phyloP scores from a whole-genome alignment of 2,888 invertebrate genomes.

The Dromius quadrimaculatus region DNA sequence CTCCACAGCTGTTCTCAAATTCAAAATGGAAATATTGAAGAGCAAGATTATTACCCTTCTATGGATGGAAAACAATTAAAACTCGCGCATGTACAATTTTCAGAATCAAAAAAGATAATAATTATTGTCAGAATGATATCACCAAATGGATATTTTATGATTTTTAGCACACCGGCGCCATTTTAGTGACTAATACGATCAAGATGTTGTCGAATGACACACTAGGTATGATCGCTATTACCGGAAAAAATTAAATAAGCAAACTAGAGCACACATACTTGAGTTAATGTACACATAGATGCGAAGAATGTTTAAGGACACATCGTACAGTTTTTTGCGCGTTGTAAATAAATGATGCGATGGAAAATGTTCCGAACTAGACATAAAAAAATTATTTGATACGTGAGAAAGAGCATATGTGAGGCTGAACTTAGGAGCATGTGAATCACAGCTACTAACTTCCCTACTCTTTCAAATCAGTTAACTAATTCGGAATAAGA shows the following conservation, averaged over 20 bases:
- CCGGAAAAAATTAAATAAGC: slow-evolving; percentile 15
- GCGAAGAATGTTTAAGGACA: slow-evolving; percentile 22
- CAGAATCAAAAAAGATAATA: too few species aligned
- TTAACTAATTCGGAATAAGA: too few species aligned
- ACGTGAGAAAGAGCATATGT: slow-evolving; percentile 28
- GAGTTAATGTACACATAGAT: too few species aligned
- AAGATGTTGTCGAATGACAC: background rate
- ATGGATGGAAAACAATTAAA: too few species aligned
- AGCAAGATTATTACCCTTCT: too few species aligned
- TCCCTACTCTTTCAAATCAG: too few species aligned
- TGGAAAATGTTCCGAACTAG: slow-evolving; percentile 18
- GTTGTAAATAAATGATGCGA: slow-evolving; percentile 23
- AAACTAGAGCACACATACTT: slow-evolving; percentile 2
- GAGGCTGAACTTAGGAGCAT: slow-evolving; percentile 12
- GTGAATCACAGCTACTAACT: too few species aligned
- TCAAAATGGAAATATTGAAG: too few species aligned
- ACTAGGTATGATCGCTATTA: slow-evolving; percentile 10
- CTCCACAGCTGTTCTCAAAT: background rate
- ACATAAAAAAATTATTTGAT: slow-evolving; percentile 12
- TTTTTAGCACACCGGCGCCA: background rate
- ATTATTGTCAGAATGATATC: too few species aligned
- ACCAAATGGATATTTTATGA: too few species aligned
- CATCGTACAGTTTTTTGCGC: slow-evolving; percentile 18
- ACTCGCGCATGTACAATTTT: too few species aligned
- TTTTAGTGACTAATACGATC: background rate